Base-by-base conservation (phyloP, 30 jellyfish, hydroid and myxozoan genomes). In the Aurelia aurita complex sp. Pacific region DNA sequence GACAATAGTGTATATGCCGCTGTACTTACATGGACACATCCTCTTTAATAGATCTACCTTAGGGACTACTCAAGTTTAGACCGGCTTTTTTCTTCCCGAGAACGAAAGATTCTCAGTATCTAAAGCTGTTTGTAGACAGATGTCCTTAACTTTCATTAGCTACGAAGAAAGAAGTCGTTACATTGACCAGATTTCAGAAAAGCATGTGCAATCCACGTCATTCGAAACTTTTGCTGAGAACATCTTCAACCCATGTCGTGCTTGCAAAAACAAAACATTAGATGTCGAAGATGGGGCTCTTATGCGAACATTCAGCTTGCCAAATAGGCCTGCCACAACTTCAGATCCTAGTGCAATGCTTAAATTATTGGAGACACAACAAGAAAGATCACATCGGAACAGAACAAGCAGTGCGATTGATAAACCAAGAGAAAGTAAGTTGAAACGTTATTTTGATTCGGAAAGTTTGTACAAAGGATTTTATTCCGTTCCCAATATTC, bases 161-260 rank as follows among this genome's bases (percentile, higher is more conserved):
- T 93, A 63, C 84, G 98, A 93, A 72, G 98, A 93, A 18, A 79
- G 98, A 42, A 95, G 95, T 4, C 89, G 97, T 36, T 87, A 97
- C 85, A 82, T 93, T 51, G 70, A 82, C 35, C 97, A 88, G 51
- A 88, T 93, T 32, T 76, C 96, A 46, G 84, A 88, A 63, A 88
- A 75, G 59, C 95, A 94, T 67, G 94, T 71, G 64, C 96, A 87
- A 51, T 80, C 89, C 55, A 87, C 98, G 15, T 33, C 98, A 6
- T 93, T 93, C 65, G 98, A 93, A 77, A 88, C 71, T 10, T 93
- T 93, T 76, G 83, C 91, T 10, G 72, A 68, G 5, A 74, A 67
- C 17, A 51, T 93, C 32, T 88, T 87, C 82, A 68, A 80, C 42
- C 98, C 98, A 19, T 67, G 96, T 38, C 91, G 85, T 15, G 78